Conservation (phyloP, 1,140 invertebrate genomes). For the Euwallacea similis region DNA sequence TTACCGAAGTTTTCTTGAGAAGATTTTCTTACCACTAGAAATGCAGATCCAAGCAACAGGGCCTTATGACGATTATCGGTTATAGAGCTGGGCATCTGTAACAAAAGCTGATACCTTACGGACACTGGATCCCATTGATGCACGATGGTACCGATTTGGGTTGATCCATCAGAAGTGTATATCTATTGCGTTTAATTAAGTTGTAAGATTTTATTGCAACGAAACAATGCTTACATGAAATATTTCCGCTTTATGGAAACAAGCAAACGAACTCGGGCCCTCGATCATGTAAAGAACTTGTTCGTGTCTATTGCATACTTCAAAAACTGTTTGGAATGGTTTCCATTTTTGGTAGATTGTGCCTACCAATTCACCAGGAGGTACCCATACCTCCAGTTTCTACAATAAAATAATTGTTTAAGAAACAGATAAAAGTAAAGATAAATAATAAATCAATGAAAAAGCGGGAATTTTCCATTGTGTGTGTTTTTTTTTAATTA, state of each 20-base stretch:
- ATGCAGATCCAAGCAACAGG: constrained; percentile 59
- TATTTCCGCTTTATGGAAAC: constrained; percentile 53
- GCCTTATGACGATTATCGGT: constrained; percentile 60
- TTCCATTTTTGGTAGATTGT: constrained; percentile 59
- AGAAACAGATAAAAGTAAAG: too few species aligned
- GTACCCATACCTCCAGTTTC: constrained; percentile 58
- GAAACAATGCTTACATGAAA: constrained; percentile 53
- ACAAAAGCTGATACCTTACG: constrained; percentile 57
- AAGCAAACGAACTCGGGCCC: constrained; percentile 56
- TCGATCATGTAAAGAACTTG: constrained; percentile 59
- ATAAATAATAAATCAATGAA: too few species aligned
- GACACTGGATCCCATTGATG: constrained; percentile 61
- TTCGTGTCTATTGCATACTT: constrained; percentile 56
- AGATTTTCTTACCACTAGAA: constrained; percentile 57
- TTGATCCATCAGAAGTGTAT: constrained; percentile 55
- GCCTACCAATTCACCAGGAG: constrained; percentile 61
- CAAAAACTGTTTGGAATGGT: constrained; percentile 56
- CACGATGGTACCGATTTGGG: constrained; percentile 59
- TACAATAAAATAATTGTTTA: constrained; percentile 16
- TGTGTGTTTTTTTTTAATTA: too few species aligned
- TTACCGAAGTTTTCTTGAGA: constrained; percentile 1
- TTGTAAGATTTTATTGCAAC: constrained; percentile 9
- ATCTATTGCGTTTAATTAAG: constrained; percentile 42
- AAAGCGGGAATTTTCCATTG: background rate
- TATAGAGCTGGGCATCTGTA: constrained; percentile 56